phyloP scores from a whole-genome alignment of 1,140 invertebrate genomes.

The Ectropis grisescens region DNA sequence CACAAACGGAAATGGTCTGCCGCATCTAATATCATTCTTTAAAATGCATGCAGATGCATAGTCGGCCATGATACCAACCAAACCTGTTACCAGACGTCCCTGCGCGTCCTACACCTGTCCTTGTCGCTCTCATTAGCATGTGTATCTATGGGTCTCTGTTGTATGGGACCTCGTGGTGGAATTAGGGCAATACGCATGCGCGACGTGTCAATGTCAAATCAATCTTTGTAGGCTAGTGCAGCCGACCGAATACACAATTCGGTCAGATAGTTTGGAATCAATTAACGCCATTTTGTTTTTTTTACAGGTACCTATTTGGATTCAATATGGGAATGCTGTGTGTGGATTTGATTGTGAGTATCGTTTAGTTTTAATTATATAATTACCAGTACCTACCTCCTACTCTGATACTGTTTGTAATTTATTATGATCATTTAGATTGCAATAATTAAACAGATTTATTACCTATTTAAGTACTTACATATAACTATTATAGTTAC shows the following conservation, averaged over 20 bases:
- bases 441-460: too few relatives aligned
- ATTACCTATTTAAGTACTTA: too few relatives aligned
- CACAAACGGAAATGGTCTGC: constrained; percentile 6
- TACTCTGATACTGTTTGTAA: too few relatives aligned
- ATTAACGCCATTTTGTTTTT: constrained; percentile 17
- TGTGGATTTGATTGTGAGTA: too few relatives aligned
- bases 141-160: constrained; percentile 20
- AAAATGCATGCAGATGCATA: constrained; percentile 50
- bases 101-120: constrained; percentile 21
- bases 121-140: constrained; percentile 14
- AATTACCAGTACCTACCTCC: too few relatives aligned
- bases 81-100: constrained; percentile 19
- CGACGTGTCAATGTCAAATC: constrained; percentile 64
- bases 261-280: constrained; percentile 11
- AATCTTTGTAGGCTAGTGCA: constrained; percentile 64
- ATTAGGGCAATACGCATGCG: constrained; percentile 65
- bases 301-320: constrained; percentile 16
- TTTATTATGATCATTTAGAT: too few relatives aligned
- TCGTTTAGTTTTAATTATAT: too few relatives aligned
- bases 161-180: constrained; percentile 29
- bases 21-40: constrained; percentile 14
- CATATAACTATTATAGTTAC: too few relatives aligned
- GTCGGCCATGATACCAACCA: constrained; percentile 54
- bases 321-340: too few relatives aligned
- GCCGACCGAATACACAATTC: constrained; percentile 25